Base-by-base conservation (phyloP, 2,113 vertebrate species). In the Nothocercus nigrocapillus region DNA sequence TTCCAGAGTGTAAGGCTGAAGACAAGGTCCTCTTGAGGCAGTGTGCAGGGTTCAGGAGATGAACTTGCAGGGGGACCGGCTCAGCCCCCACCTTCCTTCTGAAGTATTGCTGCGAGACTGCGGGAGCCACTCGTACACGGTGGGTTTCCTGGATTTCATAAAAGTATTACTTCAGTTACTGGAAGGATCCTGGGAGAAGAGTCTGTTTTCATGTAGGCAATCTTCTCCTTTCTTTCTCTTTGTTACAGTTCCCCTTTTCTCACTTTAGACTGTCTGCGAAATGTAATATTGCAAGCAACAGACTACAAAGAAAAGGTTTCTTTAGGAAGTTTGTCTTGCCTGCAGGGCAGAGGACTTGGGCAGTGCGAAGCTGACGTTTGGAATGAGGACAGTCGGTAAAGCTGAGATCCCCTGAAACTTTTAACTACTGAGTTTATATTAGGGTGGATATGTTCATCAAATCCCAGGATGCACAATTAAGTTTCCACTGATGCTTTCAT, bases 161-260 rank as follows among this genome's bases (percentile, higher is more conserved):
- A 90, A 93, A 90, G 76, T 72, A 85, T 89, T 83, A 74, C 73
- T 89, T 88, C 59, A 88, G 54, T 74, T 81, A 62, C 76, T 66
- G 45, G 36, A 83, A 77, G 40, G 62, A 81, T 22, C 82, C 75
- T 85, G 54, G 78, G 54, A 89, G 61, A 67, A 85, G 82, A 83
- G 73, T 40, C 64, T 9, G 15, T 90, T 90, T 82, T 70, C 40
- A 34, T 54, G 85, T 38, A 68, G 59, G 68, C 34, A 85, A 59
- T 75, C 25, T 88, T 85, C 63, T 91, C 16, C 32, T 81, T 75
- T 58, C 45, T 40, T 82, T 90, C 34, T 12, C 36, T 76, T 53
- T 74, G 16, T 38, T 69, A 44, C 58, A 6, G 42, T 45, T 80
- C 45, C 44, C 38, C 17, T 88, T 85, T 67, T 85, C 75, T 54